These are phyloP conservation scores for Haplochromis vanheusdeni DNA, from an alignment of 2,113 vertebrate genomes.

Conservation along the genomic window DNA sequence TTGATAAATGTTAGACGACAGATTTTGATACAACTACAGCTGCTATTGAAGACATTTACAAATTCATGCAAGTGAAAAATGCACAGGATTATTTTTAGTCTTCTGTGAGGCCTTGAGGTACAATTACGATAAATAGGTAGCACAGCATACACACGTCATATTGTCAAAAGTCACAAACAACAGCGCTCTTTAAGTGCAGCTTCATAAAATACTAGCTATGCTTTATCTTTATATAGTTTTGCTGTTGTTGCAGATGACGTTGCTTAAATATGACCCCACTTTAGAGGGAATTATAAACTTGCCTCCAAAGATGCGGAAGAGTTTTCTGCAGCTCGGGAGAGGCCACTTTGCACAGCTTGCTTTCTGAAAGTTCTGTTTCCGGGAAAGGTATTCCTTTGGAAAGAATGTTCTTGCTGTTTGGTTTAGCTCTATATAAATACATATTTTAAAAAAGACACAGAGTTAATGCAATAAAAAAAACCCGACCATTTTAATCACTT, in stretches of 20 bases:
- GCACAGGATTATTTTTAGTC: background rate
- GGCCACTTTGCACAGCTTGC: conserved; percentile 71
- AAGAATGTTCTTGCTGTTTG: conserved; percentile 63
- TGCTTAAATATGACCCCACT: background rate
- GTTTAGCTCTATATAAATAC: conserved; percentile 57
- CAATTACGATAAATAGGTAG: background rate
- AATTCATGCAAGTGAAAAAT: background rate
- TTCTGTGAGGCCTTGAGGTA: background rate
- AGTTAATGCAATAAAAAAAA: background rate
- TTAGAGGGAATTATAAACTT: background rate
- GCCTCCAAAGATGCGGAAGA: conserved; percentile 68
- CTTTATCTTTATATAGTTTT: background rate
- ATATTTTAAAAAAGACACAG: background rate
- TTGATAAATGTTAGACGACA: background rate
- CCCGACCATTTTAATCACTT: background rate
- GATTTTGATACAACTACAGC: background rate
- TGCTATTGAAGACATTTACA: background rate
- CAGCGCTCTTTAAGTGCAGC: background rate
- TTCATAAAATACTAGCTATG: background rate
- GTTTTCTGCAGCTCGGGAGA: conserved; percentile 66
- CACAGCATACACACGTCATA: background rate
- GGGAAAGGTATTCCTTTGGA: conserved; percentile 67
- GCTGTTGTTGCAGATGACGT: background rate
- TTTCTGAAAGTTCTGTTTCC: conserved; percentile 71
- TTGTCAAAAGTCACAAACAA: background rate